A percentile compares a stretch with the other conserved stretches of the same genome.
phyloP scores from a whole-genome alignment of 1,140 invertebrate genomes.

The Heliconius eleuchia region DNA sequence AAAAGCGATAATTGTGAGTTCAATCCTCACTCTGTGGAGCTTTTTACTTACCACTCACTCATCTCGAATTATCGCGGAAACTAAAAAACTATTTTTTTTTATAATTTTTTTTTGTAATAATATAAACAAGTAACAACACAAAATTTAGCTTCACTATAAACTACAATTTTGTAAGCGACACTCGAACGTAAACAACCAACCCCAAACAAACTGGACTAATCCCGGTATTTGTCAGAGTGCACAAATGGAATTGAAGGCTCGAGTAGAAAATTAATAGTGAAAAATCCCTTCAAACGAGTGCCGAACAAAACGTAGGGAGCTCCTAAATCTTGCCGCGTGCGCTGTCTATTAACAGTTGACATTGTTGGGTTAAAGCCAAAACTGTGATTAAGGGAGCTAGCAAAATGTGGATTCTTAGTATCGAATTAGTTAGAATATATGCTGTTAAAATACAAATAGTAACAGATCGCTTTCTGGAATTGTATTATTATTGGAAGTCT shows the following conservation, averaged over 20 bases:
- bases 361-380: constrained; percentile 69
- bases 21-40: no score
- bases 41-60: no score
- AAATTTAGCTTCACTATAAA: not conserved
- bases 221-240: constrained; percentile 73
- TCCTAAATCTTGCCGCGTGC: constrained; percentile 71
- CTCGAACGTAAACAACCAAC: constrained; percentile 19
- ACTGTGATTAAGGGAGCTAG: constrained; percentile 56
- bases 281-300: constrained; percentile 61
- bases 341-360: constrained; percentile 74
- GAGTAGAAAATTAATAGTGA: constrained; percentile 73
- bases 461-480: not conserved
- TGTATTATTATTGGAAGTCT: not conserved
- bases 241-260: constrained; percentile 74
- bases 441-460: not conserved
- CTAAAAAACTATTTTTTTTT: no score
- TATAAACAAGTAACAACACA: not conserved
- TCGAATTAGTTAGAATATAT: constrained; percentile 14
- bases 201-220: constrained; percentile 59
- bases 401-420: constrained; percentile 26
- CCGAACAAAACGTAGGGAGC: constrained; percentile 45
- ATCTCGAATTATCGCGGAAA: no score
- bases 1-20: no score
- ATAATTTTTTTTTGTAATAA: not conserved
- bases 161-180: not conserved